Evolutionary conservation across 2,888 invertebrate species (phyloP), one percentile per base, ranked within the genome.

Genomic region (Dexiosoma caninum): DNA sequence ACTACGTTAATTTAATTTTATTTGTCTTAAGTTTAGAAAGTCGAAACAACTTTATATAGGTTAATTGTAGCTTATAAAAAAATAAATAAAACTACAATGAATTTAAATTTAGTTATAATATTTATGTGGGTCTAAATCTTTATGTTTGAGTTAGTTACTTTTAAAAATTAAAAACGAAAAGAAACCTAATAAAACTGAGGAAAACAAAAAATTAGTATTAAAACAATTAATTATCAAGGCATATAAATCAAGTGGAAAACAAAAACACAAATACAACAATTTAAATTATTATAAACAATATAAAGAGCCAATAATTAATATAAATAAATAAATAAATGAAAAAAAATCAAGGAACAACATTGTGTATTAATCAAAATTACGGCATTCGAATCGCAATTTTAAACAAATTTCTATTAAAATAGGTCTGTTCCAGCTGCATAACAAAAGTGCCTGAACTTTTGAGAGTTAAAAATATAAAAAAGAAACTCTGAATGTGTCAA

Each of bases 211-310:
- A 42, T 70, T 57, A 78, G 49, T 69, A 55, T 69, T 66, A 30
- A 64, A 53, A 57, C 23, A 57, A 64, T 57, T 23, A 57, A 64
- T 57, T 59, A 64, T 59, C 64, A 74, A 78, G 69, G 57, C 62
- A 51, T 57, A 81, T 64, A 78, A 81, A 70, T 72, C 42, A 42
- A 66, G 27, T 30, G 35, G 53, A 51, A 37, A 51, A 21, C 30
- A 64, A 49, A 57, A 74, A 64, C 62, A 77, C 62, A 74, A 69
- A 66, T 57, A 77, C 64, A 64, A 77, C 72, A 77, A 78, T 74
- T 72, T 78, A 64, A 81, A 72, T 69, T 81, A 74, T 69, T 77
- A 76, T 67, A 64, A 74, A 77, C 62, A 77, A 77, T 64, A 72
- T 74, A 77, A 77, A 74, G 64, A 77, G 77, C 72, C 72, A 77